Evolutionary conservation across 2,797 vertebrate species (phyloP).

Genomic region (Epinephelus coioides): DNA sequence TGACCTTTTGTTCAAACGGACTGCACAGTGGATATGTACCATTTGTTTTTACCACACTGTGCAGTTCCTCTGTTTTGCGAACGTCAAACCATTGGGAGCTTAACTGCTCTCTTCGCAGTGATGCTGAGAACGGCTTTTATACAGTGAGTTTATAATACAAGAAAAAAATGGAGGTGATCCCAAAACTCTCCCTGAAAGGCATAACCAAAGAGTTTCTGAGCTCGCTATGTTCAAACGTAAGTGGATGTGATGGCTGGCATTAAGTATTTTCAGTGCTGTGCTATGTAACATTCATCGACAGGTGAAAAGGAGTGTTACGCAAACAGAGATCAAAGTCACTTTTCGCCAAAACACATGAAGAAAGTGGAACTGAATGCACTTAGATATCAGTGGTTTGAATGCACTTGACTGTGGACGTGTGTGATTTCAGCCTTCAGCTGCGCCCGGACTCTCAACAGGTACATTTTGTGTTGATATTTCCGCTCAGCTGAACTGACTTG

Average conservation of each 20-base stretch:
- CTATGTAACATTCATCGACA: constrained; percentile 67
- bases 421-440: constrained; percentile 41
- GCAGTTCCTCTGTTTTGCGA: constrained; percentile 4
- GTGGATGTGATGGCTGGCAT: constrained; percentile 61
- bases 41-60: constrained; percentile 18
- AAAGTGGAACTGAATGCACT: constrained; percentile 68
- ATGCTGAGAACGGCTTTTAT: constrained; percentile 29
- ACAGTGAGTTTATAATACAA: constrained; percentile 30
- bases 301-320: constrained; percentile 33
- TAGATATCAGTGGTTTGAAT: constrained; percentile 62
- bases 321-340: constrained; percentile 45
- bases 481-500: constrained; percentile 19
- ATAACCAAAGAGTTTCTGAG: constrained; percentile 48
- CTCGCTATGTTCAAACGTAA: constrained; percentile 23
- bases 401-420: constrained; percentile 59
- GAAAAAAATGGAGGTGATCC: constrained; percentile 13
- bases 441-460: constrained; percentile 12
- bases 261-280: constrained; percentile 42
- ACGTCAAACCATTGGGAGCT: constrained; percentile 25
- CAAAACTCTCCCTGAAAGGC: constrained; percentile 61
- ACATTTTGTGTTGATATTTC: constrained; percentile 42
- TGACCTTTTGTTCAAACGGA: constrained; percentile 24
- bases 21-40: constrained; percentile 34
- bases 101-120: constrained; percentile 26
- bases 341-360: constrained; percentile 28